Conservation (phyloP, 2,888 invertebrate genomes). For the Morinoia aosen region DNA sequence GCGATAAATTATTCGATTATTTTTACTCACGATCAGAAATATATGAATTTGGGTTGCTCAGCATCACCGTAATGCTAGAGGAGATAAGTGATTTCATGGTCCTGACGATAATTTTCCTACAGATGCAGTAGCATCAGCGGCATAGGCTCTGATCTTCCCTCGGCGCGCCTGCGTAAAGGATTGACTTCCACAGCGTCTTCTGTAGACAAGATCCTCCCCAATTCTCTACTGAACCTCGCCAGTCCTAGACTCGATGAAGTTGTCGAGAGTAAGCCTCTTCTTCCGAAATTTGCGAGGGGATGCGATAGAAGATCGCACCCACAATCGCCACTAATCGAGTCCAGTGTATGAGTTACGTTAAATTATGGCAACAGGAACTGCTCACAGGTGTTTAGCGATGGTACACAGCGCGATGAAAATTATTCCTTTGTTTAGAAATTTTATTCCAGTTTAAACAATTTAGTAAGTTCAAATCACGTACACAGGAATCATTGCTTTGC, state of each 20-base stretch:
- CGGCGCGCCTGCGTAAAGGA: neutral
- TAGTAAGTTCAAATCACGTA: no score
- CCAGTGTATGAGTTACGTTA: neutral
- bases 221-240: neutral
- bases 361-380: no score
- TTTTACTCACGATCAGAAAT: no score
- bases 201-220: neutral
- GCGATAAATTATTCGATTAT: no score
- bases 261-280: neutral
- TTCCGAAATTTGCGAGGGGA: neutral
- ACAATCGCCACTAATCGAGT: constrained; percentile 13
- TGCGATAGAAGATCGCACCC: constrained; percentile 1
- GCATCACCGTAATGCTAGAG: no score
- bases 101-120: neutral
- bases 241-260: neutral
- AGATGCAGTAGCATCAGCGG: constrained; percentile 36
- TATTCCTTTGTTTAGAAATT: no score
- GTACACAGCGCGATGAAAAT: no score
- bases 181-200: neutral
- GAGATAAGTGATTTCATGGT: no score
- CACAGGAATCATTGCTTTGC: no score
- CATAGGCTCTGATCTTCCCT: neutral
- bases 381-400: no score
- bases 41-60: no score
- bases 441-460: no score